Evolutionary conservation across 2,888 invertebrate genomes (phyloP).

Genomic region (Oxytorus armatus): DNA sequence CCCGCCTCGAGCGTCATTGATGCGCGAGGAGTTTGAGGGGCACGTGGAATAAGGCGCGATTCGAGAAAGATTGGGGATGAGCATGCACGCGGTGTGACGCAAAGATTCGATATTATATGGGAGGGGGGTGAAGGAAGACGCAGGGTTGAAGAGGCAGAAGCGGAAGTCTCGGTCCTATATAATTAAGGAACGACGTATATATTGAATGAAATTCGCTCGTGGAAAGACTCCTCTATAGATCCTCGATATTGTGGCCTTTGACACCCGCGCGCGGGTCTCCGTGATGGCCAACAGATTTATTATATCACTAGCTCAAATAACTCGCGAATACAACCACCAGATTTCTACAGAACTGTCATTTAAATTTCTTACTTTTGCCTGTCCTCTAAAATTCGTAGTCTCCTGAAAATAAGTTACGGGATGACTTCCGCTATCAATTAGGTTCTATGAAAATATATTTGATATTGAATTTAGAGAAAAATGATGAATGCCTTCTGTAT

Average conservation of each 20-base stretch:
- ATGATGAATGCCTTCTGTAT: too few relatives aligned
- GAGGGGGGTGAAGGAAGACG: not conserved
- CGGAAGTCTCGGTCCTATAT: constrained; percentile 41
- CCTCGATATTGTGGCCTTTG: constrained; percentile 11
- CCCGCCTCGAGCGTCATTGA: constrained; percentile 59
- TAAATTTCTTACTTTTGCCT: too few relatives aligned
- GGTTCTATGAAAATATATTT: too few relatives aligned
- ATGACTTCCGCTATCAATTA: too few relatives aligned
- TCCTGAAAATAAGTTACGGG: too few relatives aligned
- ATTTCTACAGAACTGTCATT: constrained; percentile 16
- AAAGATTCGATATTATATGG: constrained; percentile 41
- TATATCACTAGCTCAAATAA: constrained; percentile 8
- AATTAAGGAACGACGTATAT: constrained; percentile 51
- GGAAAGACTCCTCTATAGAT: constrained; percentile 5
- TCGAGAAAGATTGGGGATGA: constrained; percentile 33
- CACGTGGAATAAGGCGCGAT: constrained; percentile 45
- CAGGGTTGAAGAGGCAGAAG: not conserved
- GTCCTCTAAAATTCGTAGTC: too few relatives aligned
- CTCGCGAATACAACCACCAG: constrained; percentile 10
- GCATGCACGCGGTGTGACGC: constrained; percentile 10
- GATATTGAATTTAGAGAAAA: too few relatives aligned
- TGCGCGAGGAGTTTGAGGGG: constrained; percentile 1
- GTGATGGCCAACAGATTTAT: constrained; percentile 18
- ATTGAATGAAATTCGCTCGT: constrained; percentile 56
- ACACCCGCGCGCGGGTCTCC: constrained; percentile 16